Conservation (phyloP, 2,888 invertebrate species). For the Aleiodes testaceus region DNA sequence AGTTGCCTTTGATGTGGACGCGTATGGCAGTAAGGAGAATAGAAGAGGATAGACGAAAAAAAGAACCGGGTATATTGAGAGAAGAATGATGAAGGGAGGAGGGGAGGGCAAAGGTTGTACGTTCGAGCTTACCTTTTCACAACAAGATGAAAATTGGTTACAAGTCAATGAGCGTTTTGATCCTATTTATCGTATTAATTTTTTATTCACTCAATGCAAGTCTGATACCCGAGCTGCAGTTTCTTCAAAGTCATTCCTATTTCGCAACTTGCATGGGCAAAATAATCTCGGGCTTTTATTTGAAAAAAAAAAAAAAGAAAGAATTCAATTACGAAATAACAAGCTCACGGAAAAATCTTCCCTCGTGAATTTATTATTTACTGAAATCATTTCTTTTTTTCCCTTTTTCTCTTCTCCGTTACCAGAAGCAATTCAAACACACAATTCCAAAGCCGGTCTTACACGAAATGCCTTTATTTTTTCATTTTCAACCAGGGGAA, state of each 20-base stretch:
- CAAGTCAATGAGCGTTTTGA: constrained; percentile 31
- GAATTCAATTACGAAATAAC: constrained; percentile 8
- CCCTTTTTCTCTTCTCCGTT: neutral
- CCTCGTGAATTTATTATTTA: constrained; percentile 15
- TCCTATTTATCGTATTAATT: constrained; percentile 25
- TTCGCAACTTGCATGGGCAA: constrained; percentile 7
- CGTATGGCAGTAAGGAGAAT: constrained; percentile 30
- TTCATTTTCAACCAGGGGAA: neutral
- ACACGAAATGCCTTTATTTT: neutral
- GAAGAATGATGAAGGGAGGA: constrained; percentile 8
- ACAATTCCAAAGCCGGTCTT: neutral
- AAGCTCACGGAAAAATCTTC: constrained; percentile 1
- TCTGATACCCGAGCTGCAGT: neutral
- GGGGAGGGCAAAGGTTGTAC: neutral
- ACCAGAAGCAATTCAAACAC: constrained; percentile 7
- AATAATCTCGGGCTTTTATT: neutral
- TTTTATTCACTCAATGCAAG: neutral
- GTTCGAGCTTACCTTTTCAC: neutral
- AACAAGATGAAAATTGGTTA: constrained; percentile 23
- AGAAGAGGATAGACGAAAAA: constrained; percentile 7
- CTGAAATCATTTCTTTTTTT: neutral
- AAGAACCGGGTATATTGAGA: too few relatives aligned
- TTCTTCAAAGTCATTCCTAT: neutral
- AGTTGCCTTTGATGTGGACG: constrained; percentile 47
- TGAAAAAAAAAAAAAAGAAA: too few relatives aligned